These are phyloP conservation scores for Leptopterna dolabrata DNA, from an alignment of 2,888 invertebrate genomes.

Conservation along the genomic window DNA sequence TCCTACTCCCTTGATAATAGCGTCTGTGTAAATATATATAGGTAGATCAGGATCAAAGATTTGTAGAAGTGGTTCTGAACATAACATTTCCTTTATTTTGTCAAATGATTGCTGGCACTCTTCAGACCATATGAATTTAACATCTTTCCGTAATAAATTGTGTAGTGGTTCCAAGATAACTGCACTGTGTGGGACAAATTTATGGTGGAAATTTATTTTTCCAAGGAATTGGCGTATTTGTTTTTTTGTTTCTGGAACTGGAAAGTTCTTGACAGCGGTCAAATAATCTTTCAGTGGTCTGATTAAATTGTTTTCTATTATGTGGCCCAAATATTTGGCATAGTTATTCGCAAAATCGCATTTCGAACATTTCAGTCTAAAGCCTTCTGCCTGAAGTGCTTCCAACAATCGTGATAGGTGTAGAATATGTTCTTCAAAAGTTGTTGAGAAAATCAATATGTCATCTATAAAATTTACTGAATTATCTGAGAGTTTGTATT, in stretches of 20 bases:
- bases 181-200: conserved; percentile 31
- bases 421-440: conserved; percentile 45
- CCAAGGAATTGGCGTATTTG: conserved; percentile 43
- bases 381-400: conserved; percentile 54
- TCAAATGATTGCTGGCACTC: conserved; percentile 39
- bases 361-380: conserved; percentile 49
- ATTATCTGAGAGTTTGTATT: conserved; percentile 30
- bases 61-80: conserved; percentile 62
- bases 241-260: conserved; percentile 36
- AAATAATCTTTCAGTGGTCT: conserved; percentile 45
- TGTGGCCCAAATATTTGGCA: conserved; percentile 53
- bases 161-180: conserved; percentile 40
- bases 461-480: conserved; percentile 46
- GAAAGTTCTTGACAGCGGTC: conserved; percentile 35
- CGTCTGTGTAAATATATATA: no score
- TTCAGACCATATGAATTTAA: conserved; percentile 26
- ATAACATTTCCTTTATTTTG: conserved; percentile 53
- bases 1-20: conserved; percentile 62
- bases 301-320: conserved; percentile 47
- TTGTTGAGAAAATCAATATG: conserved; percentile 55
- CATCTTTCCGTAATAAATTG: conserved; percentile 44
- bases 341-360: conserved; percentile 50
- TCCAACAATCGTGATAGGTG: conserved; percentile 35
- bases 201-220: conserved; percentile 40
- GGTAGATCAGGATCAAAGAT: conserved; percentile 63